These are phyloP conservation scores for Rotaria sp. DNA, from an alignment of 2,888 invertebrate genomes.

Conservation along the genomic window DNA sequence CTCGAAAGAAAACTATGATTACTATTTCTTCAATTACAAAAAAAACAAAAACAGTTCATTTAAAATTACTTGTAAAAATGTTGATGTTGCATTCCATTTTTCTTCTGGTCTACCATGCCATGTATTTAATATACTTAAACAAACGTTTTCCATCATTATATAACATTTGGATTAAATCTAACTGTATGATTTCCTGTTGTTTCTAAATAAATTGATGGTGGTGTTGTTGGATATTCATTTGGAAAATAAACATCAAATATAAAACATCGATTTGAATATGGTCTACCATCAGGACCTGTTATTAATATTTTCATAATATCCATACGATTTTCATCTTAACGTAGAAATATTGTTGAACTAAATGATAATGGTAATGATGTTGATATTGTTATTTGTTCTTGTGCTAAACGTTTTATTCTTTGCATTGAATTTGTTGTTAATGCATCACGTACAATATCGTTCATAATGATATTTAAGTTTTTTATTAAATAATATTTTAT, in stretches of 20 bases:
- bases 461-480: conserved; percentile 69
- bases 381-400: conserved; percentile 85
- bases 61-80: conserved; percentile 65
- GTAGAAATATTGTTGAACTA: conserved; percentile 86
- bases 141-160: conserved; percentile 74
- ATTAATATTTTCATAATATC: conserved; percentile 93
- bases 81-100: conserved; percentile 92
- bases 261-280: conserved; percentile 57
- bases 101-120: conserved; percentile 94
- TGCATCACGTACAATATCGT: conserved; percentile 73
- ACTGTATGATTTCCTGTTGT: conserved; percentile 56
- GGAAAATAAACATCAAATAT: conserved; percentile 57
- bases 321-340: conserved; percentile 83
- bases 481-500: conserved; percentile 72
- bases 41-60: no score
- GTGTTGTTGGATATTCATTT: conserved; percentile 55
- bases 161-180: conserved; percentile 56
- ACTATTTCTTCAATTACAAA: no score
- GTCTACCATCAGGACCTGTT: conserved; percentile 69
- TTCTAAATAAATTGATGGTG: conserved; percentile 54
- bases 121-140: conserved; percentile 85
- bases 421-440: conserved; percentile 77
- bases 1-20: no score
- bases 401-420: conserved; percentile 80
- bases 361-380: conserved; percentile 82